Evolutionary conservation across 2,113 vertebrate genomes (phyloP), one percentile per base, ranked within the genome.

Genomic region (Eudyptes chrysolophus): DNA sequence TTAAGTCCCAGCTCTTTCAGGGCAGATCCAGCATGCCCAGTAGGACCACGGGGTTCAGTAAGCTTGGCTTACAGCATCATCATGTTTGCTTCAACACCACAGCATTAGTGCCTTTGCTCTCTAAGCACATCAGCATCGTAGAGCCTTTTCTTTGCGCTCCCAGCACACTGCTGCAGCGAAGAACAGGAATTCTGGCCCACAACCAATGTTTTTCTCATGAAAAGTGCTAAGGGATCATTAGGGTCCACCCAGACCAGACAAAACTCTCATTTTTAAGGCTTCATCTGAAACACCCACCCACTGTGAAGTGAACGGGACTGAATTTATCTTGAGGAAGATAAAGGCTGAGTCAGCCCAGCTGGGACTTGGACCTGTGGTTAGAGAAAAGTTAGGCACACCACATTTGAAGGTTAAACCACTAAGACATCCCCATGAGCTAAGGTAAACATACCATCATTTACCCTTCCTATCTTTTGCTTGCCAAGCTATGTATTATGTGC

Each of bases 311-410:
- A 93, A 94, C 32, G 42, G 81, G 84, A 68, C 55, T 92, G 87
- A 93, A 97, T 95, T 96, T 97, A 96, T 97, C 90, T 97, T 77
- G 74, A 92, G 82, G 76, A 89, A 80, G 92, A 97, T 92, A 97
- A 96, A 96, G 94, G 94, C 95, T 96, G 96, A 97, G 83, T 96
- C 96, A 97, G 94, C 92, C 90, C 90, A 94, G 57, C 93, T 96
- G 92, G 90, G 78, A 79, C 57, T 72, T 92, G 71, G 83, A 90
- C 60, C 70, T 64, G 87, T 90, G 85, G 94, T 96, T 96, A 94
- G 58, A 89, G 92, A 81, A 74, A 92, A 95, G 93, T 92, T 87
- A 92, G 94, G 66, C 96, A 92, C 75, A 93, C 92, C 93, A 95
- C 88, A 92, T 87, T 93, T 89, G 94, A 97, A 97, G 84, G 80